phyloP scores from a whole-genome alignment of 2,113 vertebrate species.

The Orycteropus afer region DNA sequence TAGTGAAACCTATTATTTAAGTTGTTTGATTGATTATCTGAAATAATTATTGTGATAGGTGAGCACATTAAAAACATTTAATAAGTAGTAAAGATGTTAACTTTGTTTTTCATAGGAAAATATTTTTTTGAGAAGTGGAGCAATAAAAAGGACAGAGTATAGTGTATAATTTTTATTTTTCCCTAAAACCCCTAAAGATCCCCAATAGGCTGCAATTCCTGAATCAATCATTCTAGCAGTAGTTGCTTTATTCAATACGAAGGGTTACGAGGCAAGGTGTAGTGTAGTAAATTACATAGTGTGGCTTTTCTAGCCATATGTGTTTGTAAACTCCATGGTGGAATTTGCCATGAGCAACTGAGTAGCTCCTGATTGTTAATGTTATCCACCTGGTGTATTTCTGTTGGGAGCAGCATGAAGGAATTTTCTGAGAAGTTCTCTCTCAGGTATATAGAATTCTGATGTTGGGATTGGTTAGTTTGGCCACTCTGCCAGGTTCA shows the following conservation, averaged over 20 bases:
- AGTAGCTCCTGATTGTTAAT: too few species aligned
- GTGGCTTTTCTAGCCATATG: too few species aligned
- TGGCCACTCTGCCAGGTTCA: too few species aligned
- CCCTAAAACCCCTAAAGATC: background rate
- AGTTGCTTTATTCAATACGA: background rate
- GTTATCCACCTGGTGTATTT: too few species aligned
- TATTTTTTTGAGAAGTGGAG: background rate
- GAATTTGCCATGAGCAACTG: too few species aligned
- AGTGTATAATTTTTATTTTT: background rate
- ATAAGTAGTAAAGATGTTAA: background rate
- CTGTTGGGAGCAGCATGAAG: too few species aligned
- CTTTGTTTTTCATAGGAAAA: background rate
- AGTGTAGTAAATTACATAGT: too few species aligned
- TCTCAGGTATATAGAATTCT: too few species aligned
- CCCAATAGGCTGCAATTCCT: background rate
- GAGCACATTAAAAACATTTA: background rate
- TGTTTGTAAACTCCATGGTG: too few species aligned
- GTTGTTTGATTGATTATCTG: background rate
- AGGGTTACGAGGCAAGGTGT: too few species aligned
- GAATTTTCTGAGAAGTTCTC: too few species aligned
- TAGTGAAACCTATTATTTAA: background rate
- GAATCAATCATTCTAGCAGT: rapidly evolving
- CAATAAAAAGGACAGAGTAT: background rate
- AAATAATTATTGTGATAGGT: background rate
- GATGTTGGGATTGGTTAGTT: too few species aligned